Base-by-base conservation (phyloP, 2,797 vertebrate genomes). In the Diceros bicornis region DNA sequence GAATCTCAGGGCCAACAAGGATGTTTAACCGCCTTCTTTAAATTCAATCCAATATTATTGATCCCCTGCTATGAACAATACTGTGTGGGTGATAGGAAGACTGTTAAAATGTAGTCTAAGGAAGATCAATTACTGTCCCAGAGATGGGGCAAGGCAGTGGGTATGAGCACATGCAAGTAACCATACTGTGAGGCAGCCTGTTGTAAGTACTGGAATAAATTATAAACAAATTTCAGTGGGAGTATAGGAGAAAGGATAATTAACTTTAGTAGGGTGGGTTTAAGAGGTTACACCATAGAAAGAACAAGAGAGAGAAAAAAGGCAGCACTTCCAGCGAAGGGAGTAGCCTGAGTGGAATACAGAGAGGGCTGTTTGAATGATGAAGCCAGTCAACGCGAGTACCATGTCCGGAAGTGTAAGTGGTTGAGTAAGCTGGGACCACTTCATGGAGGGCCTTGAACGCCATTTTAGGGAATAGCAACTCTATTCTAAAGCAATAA, bases 351-450 rank as follows among this genome's bases (percentile, higher is more conserved):
- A 57, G 37, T 8, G 50, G 71, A 59, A 84, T 37, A 34, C 21
- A 41, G 8, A 87, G 59, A 37, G 11, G 62, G 17, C 12, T 20
- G 37, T 44, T 47, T 64, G 66, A 47, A 50, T 84, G 71, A 75
- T 20, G 16, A 78, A 79, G 29, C 29, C 3, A 4, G 34, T 6
- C 55, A 47, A 2, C 8, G 0, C 14, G 64, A 1, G 16, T 25
- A 32, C 55, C 0, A 1, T 37, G 61, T 78, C 47, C 0, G 0
- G 64, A 41, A 21, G 32, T 37, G 0, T 17, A 41, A 75, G 6
- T 55, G n/a, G 23, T 16, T 37, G 37, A 25, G 7, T 41, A 68
- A 75, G 20, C 32, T 23, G 17, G 44, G 64, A 41, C 11, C 57
- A 21, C 34, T 74, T 68, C 37, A 37, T 1, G 25, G 47, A 77